Conservation (phyloP, 2,888 invertebrate species). For the Tetheella fluctuosa region DNA sequence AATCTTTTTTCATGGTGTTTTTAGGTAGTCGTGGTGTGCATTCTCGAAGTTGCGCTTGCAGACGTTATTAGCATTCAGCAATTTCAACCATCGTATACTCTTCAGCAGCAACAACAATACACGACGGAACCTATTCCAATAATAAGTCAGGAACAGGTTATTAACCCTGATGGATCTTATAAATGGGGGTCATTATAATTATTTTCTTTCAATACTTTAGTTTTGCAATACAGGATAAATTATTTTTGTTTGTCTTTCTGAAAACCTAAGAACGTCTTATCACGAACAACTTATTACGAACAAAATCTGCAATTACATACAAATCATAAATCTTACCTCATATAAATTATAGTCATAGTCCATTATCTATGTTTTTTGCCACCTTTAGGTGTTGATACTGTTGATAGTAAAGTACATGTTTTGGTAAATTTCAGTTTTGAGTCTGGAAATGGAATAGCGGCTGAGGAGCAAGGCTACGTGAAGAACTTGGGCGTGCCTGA, state of each 20-base stretch:
- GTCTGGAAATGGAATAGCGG: conserved; percentile 87
- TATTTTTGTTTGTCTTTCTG: background rate
- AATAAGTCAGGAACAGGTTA: conserved; percentile 86
- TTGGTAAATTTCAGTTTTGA: conserved; percentile 75
- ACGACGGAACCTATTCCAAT: conserved; percentile 87
- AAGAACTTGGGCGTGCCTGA: conserved; percentile 84
- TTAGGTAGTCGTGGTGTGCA: conserved; percentile 46
- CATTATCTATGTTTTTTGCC: too few species aligned
- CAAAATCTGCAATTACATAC: too few species aligned
- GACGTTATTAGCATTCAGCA: conserved; percentile 60
- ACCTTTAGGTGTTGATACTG: too few species aligned
- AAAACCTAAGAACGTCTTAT: background rate
- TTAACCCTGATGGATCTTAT: conserved; percentile 88
- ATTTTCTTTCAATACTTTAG: background rate
- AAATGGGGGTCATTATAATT: conserved; percentile 75
- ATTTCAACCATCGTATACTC: conserved; percentile 28
- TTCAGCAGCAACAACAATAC: conserved; percentile 59
- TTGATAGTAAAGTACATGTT: background rate
- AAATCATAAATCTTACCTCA: too few species aligned
- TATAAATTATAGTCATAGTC: too few species aligned
- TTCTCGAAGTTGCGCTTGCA: conserved; percentile 48
- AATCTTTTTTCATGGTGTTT: too few species aligned
- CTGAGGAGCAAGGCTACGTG: conserved; percentile 84
- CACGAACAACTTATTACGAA: too few species aligned
- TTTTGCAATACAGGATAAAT: too few species aligned